Base-by-base conservation (phyloP, 2,888 invertebrate species). In the Siphlonurus alternatus region DNA sequence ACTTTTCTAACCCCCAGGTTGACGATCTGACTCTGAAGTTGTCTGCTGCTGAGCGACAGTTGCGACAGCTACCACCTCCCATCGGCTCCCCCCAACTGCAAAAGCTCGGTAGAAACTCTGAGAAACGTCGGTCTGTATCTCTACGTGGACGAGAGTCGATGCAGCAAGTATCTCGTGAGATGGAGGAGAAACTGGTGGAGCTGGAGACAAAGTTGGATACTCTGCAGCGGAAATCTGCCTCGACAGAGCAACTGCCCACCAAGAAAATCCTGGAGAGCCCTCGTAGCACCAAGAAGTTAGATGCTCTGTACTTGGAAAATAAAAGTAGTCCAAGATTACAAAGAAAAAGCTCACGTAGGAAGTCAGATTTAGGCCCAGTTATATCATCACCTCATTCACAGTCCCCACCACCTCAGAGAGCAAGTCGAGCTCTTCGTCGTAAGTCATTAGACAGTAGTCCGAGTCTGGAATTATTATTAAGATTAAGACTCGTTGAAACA, bases 1-100 rank as follows among this genome's bases (percentile, higher is more conserved):
- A n/a, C n/a, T n/a, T n/a, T n/a, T n/a, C n/a, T n/a, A n/a, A n/a
- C n/a, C 86, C 87, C 23, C 81, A 92, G 62, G 87, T 94, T 66
- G 85, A 92, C 72, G 90, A 92, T 73, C 77, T 94, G 25, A 91
- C 92, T 0, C 81, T 83, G 64, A 93, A 93, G 73, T 79, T 93
- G 66, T 85, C 85, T 5, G 82, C 83, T 0, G 88, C 90, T 1
- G 93, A 93, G 72, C 87, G 89, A 70, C 90, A 90, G 75, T 20
- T 56, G 22, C n/a, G 56, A 22, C 56, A 56, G n/a, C 56, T 56
- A 22, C 56, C 56, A 10, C 56, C 56, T 20, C n/a, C 19, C n/a
- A 56, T 56, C 22, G 56, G 56, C n/a, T 56, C 56, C 22, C 56
- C 56, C 5, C 56, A 56, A 22, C 56, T 56, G 7, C 22, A n/a